Evolutionary conservation across 2,888 invertebrate species (phyloP).

Genomic region (Xestia xanthographa): DNA sequence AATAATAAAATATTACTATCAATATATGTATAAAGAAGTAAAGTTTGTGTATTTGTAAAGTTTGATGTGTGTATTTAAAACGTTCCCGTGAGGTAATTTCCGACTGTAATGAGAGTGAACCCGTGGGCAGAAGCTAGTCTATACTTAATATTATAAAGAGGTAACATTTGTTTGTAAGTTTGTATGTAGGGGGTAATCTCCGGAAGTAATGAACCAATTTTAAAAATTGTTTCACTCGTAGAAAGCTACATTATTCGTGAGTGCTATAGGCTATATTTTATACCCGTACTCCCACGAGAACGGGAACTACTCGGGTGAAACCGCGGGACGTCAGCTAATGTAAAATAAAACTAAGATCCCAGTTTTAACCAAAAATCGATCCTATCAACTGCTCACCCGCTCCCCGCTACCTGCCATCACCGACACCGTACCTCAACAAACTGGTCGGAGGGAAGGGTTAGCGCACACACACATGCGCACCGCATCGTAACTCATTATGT

Average conservation of each 20-base stretch:
- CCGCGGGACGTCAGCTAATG: no score
- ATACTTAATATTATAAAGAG: no score
- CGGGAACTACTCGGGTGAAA: no score
- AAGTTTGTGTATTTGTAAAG: background rate
- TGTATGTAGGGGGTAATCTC: no score
- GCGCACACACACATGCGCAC: slow-evolving; percentile 67
- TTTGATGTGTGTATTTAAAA: background rate
- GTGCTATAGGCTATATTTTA: no score
- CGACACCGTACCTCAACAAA: slow-evolving; percentile 70
- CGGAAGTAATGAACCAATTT: no score
- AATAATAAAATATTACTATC: background rate
- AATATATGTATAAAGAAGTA: background rate
- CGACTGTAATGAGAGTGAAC: background rate
- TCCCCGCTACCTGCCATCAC: slow-evolving; percentile 51
- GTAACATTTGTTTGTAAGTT: no score
- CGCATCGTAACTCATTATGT: slow-evolving; percentile 60
- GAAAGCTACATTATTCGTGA: no score
- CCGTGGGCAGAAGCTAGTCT: background rate
- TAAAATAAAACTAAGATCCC: background rate
- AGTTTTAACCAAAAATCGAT: no score
- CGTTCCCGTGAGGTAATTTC: background rate
- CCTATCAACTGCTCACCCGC: slow-evolving; percentile 14
- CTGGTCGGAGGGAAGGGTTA: slow-evolving; percentile 83
- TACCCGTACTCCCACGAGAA: no score
- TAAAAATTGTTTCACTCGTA: no score